phyloP scores from a whole-genome alignment of 2,888 invertebrate species.

The Isotomurus palustris region DNA sequence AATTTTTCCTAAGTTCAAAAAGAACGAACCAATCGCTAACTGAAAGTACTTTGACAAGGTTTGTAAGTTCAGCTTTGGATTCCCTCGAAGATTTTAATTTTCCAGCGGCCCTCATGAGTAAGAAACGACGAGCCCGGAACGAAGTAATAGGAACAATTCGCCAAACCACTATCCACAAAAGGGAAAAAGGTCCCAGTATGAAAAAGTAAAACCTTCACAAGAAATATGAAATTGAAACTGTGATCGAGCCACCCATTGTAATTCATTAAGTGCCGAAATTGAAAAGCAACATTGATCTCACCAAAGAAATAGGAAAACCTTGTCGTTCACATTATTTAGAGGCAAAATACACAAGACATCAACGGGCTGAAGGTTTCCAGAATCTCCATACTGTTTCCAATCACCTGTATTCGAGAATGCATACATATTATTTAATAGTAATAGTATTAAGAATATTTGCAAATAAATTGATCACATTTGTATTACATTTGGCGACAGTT shows the following conservation, averaged over 20 bases:
- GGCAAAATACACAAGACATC: conserved; percentile 24
- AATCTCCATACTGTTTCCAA: conserved; percentile 6
- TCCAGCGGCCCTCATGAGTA: too few relatives aligned
- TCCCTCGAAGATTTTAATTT: too few relatives aligned
- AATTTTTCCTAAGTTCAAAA: conserved; percentile 20
- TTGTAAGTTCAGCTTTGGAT: conserved; percentile 1
- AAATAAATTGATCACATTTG: background rate
- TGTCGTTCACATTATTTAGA: conserved; percentile 25
- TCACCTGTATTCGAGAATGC: background rate
- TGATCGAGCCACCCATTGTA: too few relatives aligned
- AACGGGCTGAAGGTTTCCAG: conserved; percentile 12
- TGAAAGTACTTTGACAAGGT: conserved; percentile 6
- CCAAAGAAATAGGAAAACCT: conserved; percentile 29
- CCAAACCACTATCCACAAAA: conserved; percentile 6
- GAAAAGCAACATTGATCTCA: conserved; percentile 6
- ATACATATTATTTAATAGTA: background rate
- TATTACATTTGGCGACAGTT: conserved; percentile 22
- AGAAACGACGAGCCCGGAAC: too few relatives aligned
- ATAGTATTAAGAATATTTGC: background rate
- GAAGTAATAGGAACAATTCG: too few relatives aligned
- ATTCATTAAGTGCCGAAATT: background rate
- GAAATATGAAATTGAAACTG: background rate
- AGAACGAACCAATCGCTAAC: conserved; percentile 30
- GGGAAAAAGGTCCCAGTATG: conserved; percentile 6
- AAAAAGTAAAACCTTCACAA: conserved; percentile 24